Conservation (phyloP, 2,113 vertebrate genomes). For the Atrichornis clamosus region DNA sequence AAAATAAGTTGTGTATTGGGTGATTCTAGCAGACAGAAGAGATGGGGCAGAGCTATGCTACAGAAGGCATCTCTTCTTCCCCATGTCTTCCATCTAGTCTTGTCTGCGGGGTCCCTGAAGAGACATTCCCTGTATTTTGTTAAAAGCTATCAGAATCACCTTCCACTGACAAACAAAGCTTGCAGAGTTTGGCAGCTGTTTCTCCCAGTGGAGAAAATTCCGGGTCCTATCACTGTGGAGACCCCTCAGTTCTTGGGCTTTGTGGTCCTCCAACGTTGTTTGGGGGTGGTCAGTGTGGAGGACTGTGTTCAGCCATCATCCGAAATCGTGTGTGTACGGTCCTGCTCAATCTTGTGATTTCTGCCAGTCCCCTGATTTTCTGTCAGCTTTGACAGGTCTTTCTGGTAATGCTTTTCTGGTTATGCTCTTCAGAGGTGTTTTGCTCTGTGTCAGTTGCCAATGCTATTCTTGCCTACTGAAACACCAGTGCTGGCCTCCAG, state of each 20-base stretch:
- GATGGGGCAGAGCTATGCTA: neutral
- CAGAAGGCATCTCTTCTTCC: neutral
- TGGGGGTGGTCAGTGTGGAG: neutral
- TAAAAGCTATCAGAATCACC: neutral
- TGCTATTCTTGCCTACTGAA: neutral
- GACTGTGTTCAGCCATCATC: neutral
- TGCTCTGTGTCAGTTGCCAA: neutral
- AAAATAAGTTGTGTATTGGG: neutral
- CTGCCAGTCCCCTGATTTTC: constrained; percentile 9
- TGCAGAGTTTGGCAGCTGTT: constrained; percentile 32
- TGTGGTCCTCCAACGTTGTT: neutral
- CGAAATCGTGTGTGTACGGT: neutral
- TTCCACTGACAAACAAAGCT: neutral
- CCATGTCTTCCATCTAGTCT: neutral
- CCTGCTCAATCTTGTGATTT: constrained; percentile 34
- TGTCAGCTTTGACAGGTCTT: neutral
- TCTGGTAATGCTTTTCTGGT: constrained; percentile 29
- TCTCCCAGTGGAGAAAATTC: constrained; percentile 6
- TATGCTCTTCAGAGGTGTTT: constrained; percentile 32
- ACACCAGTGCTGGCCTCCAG: neutral
- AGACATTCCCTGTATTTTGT: neutral
- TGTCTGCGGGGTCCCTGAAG: neutral
- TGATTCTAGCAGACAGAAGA: neutral
- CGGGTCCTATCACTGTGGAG: constrained; percentile 10
- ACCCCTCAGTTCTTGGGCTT: constrained; percentile 32